Base-by-base conservation (phyloP, 35 echinoderm and acorn worm species). In the Apostichopus parvimensis region DNA sequence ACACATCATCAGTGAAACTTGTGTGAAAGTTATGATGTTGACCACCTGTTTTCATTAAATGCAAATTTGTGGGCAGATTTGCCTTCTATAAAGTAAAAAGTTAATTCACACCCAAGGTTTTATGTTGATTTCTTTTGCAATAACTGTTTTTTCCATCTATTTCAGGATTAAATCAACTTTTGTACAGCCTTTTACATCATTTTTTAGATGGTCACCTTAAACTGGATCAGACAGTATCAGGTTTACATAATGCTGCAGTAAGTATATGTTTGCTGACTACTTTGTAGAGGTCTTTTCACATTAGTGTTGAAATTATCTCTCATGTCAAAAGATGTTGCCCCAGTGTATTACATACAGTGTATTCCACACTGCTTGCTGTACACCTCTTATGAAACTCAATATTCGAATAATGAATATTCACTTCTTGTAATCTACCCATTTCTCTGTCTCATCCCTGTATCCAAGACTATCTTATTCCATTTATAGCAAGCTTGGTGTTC, bases 171-270 rank as follows among this genome's bases (percentile, higher is more conserved):
- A 53, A 66, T 75, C 7, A 25, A 18, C 13, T 75, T 18, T 26
- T 88, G 54, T 64, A 88, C 34, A 75, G 68, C 60, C 28, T 88
- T 18, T 25, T 88, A 34, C 61, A 88, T 8, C 61, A 68, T 23
- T 68, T 7, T 66, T 17, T 88, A 72, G 12, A 88, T 15, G 86
- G 86, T 6, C 57, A 72, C 53, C 7, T 88, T 58, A 88, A 88
- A 54, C n/a, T 75, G 64, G 86, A 88, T n/a, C 86, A 68, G 68
- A 68, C 68, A 13, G 52, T 88, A 5, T 72, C 86, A 4, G 86
- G 57, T 5, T 64, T 88, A 6, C 86, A 88, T 52, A 88, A 72
- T 71, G 86, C 52, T 72, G 17, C 22, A 65, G 86, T 88, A 88
- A 88, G 86, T 45, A 45, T 45, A 45, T 45, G 2, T 45, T 45